Evolutionary conservation across 2,797 vertebrate genomes (phyloP).

Genomic region (Apogon hyalosoma): DNA sequence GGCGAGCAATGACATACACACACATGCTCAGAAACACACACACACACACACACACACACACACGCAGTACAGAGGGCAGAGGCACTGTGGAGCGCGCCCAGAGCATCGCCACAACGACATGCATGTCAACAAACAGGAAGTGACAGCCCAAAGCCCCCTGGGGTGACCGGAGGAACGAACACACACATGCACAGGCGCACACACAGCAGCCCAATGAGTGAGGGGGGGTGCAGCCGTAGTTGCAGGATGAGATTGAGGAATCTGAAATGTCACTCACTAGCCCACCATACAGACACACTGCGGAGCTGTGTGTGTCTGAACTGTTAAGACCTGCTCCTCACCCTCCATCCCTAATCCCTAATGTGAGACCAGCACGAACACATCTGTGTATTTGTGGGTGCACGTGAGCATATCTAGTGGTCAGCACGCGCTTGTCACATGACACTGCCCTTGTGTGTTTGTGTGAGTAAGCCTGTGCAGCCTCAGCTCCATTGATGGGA

Average conservation of each 20-base stretch:
- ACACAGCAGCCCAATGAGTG: conserved; percentile 41
- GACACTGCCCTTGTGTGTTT: conserved; percentile 13
- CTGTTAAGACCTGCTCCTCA: conserved; percentile 39
- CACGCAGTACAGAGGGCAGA: conserved; percentile 50
- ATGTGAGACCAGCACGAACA: conserved; percentile 39
- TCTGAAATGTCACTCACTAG: conserved; percentile 71
- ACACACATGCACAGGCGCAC: conserved; percentile 53
- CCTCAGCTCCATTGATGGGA: conserved; percentile 37
- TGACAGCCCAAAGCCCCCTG: conserved; percentile 75
- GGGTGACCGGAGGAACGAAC: conserved; percentile 72
- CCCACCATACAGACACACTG: conserved; percentile 34
- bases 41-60: conserved; percentile 35
- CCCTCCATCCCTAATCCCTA: conserved; percentile 49
- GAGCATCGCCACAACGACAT: conserved; percentile 76
- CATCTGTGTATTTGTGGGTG: conserved; percentile 45
- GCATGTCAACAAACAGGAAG: conserved; percentile 83
- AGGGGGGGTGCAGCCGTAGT: conserved; percentile 39
- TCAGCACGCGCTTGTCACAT: conserved; percentile 30
- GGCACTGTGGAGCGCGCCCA: conserved; percentile 70
- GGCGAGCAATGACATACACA: conserved; percentile 52
- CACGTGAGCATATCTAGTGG: conserved; percentile 27
- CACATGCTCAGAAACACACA: conserved; percentile 46
- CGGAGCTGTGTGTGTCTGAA: conserved; percentile 34
- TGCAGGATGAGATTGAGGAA: conserved; percentile 69
- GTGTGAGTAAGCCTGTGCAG: conserved; percentile 2